Percentiles rank a stretch among this genome's conserved stretches.
These are phyloP conservation scores for Kryphioiulus occultus DNA, from an alignment of 2,888 invertebrate genomes.

Conservation along the genomic window DNA sequence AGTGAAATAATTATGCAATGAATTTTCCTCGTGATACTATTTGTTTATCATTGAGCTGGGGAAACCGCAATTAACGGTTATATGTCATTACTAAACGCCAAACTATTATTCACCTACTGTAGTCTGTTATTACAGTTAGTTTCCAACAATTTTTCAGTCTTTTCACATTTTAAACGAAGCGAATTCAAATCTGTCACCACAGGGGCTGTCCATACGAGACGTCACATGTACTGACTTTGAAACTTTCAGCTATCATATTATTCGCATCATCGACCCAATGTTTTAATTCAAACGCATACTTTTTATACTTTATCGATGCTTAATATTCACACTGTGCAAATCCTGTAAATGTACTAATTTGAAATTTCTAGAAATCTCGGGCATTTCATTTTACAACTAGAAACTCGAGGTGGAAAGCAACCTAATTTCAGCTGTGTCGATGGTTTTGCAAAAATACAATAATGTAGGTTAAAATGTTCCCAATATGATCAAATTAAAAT, in stretches of 20 bases:
- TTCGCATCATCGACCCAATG: too few relatives aligned
- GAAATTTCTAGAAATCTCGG: too few relatives aligned
- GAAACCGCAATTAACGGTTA: background rate
- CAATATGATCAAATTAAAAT: too few relatives aligned
- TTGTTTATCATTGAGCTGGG: background rate
- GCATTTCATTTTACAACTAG: too few relatives aligned
- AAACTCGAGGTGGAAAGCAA: too few relatives aligned
- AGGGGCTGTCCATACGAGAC: background rate
- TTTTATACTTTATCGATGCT: too few relatives aligned
- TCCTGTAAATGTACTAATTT: too few relatives aligned
- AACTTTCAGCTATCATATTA: background rate
- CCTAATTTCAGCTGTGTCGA: too few relatives aligned
- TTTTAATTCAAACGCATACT: too few relatives aligned
- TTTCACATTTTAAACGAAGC: background rate
- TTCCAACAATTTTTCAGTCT: background rate
- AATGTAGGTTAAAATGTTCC: too few relatives aligned
- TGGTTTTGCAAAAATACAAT: too few relatives aligned
- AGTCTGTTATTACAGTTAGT: background rate
- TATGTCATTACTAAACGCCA: background rate
- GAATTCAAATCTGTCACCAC: background rate
- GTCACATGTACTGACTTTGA: background rate
- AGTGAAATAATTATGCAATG: background rate
- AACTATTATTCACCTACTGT: background rate
- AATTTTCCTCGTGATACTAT: background rate
- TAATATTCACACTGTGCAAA: too few relatives aligned